Percentiles rank a stretch among this genome's conserved stretches.
Conservation (phyloP, 2,113 vertebrate species). For the Rallus limicola region DNA sequence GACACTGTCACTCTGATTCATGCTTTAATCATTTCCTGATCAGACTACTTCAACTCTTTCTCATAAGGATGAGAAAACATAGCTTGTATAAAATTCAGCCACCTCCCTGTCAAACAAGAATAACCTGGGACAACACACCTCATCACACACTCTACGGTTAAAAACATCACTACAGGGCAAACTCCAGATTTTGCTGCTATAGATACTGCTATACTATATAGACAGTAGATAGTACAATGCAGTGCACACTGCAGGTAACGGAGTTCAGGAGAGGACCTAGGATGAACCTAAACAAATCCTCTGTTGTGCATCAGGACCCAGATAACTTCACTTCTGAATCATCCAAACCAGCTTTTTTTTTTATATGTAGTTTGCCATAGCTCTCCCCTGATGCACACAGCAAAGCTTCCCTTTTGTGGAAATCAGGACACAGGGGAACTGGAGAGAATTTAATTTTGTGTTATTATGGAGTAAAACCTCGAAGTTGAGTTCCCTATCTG, state of each 20-base stretch:
- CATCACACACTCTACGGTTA: neutral
- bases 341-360: neutral
- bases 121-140: neutral
- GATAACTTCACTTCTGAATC: neutral
- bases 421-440: neutral
- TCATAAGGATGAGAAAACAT: neutral
- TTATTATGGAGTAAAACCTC: neutral
- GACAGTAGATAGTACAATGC: neutral
- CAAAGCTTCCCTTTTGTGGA: neutral
- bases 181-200: neutral
- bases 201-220: neutral
- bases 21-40: neutral
- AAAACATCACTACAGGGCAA: neutral
- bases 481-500: neutral
- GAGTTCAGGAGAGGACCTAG: neutral
- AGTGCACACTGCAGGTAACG: neutral
- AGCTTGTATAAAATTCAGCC: neutral
- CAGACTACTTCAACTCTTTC: neutral
- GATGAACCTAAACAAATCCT: neutral
- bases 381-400: neutral
- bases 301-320: neutral
- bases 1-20: neutral
- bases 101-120: neutral
- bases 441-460: neutral
- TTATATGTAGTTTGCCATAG: no score